phyloP scores from a whole-genome alignment of 2,797 vertebrate species.

The Eulemur albifrons region DNA sequence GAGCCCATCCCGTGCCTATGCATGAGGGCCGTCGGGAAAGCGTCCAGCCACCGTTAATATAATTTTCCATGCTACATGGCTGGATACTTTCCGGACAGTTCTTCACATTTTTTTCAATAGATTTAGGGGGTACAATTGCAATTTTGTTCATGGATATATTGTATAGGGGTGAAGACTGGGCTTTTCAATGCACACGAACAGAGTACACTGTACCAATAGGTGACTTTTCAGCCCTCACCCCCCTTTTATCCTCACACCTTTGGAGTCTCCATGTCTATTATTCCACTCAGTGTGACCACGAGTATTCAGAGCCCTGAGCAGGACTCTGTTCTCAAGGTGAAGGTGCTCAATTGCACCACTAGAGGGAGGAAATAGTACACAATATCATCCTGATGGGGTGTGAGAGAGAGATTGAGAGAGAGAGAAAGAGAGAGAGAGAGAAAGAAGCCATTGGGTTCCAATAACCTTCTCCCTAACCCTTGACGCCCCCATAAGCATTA shows the following conservation, averaged over 20 bases:
- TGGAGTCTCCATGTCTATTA: not conserved
- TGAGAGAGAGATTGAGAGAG: no score
- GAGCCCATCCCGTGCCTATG: fast-evolving
- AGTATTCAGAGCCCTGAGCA: fast-evolving
- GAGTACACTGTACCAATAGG: not conserved
- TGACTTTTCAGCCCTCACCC: not conserved
- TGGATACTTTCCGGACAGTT: no score
- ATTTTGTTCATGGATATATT: not conserved
- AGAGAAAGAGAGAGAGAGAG: not conserved
- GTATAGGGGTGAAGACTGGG: not conserved
- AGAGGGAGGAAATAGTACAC: conserved; percentile 33
- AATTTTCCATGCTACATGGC: no score
- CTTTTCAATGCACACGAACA: not conserved
- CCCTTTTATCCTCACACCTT: not conserved
- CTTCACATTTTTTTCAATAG: not conserved
- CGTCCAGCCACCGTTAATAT: no score
- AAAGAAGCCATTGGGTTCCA: not conserved
- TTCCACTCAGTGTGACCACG: not conserved
- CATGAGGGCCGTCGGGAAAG: no score
- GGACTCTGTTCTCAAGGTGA: fast-evolving
- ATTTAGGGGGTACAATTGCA: not conserved
- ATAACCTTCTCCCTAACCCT: not conserved
- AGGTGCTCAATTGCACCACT: not conserved
- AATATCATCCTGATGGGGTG: fast-evolving
- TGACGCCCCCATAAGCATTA: not conserved